These are phyloP conservation scores for Callimorpha dominula DNA, from an alignment of 2,888 invertebrate species.

Conservation along the genomic window DNA sequence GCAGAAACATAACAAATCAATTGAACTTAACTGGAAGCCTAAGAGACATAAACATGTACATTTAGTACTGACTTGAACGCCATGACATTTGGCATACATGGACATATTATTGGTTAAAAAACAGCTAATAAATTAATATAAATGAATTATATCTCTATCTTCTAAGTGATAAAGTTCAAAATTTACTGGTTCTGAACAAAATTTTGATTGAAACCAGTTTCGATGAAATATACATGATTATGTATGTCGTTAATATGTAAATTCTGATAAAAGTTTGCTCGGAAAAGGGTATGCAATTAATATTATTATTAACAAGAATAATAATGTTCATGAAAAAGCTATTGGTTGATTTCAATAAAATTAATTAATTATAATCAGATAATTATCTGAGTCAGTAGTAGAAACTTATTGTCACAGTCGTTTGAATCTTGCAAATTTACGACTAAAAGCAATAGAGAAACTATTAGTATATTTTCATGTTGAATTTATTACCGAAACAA, in stretches of 20 bases:
- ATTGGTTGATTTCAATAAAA: neutral
- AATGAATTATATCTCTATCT: slow-evolving; percentile 33
- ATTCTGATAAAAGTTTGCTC: slow-evolving; percentile 6
- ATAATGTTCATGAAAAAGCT: neutral
- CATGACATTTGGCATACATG: slow-evolving; percentile 51
- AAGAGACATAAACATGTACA: slow-evolving; percentile 30
- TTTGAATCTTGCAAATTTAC: too few species aligned
- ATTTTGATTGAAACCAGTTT: slow-evolving; percentile 38
- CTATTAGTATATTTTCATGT: too few species aligned
- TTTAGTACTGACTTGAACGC: slow-evolving; percentile 44
- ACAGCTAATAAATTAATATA: slow-evolving; percentile 26
- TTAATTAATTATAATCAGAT: neutral
- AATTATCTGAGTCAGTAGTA: neutral
- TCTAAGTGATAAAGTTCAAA: slow-evolving; percentile 22
- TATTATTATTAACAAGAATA: neutral
- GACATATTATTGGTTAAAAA: slow-evolving; percentile 42
- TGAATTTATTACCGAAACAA: too few species aligned
- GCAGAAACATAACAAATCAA: slow-evolving; percentile 19
- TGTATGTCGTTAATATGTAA: slow-evolving; percentile 13
- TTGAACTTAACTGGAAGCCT: slow-evolving; percentile 26
- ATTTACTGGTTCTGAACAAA: neutral
- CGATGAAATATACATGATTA: slow-evolving; percentile 24
- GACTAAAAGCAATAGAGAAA: too few species aligned
- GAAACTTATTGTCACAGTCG: too few species aligned
- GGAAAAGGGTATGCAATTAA: slow-evolving; percentile 5